phyloP scores from a whole-genome alignment of 2,113 vertebrate genomes.

The Psittacula cyanocephala region DNA sequence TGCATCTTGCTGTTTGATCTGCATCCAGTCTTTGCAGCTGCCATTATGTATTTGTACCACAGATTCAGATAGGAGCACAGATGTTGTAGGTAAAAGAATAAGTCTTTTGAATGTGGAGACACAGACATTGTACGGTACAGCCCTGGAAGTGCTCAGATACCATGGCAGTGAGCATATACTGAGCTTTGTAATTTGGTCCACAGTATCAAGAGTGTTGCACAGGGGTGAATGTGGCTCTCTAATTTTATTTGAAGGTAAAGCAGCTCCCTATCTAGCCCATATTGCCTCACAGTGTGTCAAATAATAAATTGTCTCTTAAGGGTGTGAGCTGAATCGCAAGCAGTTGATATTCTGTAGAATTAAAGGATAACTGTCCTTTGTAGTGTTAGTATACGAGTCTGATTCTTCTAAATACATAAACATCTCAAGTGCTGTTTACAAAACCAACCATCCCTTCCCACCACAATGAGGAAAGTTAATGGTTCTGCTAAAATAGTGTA shows the following conservation, averaged over 20 bases:
- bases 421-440: slow-evolving; percentile 6
- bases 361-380: slow-evolving; percentile 1
- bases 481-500: slow-evolving; percentile 35
- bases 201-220: not conserved
- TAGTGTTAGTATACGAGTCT: not conserved
- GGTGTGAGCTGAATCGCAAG: not conserved
- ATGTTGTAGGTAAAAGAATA: not conserved
- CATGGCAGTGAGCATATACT: not conserved
- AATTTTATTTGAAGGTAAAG: not conserved
- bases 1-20: not conserved
- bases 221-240: not conserved
- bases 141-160: not conserved
- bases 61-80: not conserved
- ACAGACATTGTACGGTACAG: not conserved
- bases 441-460: slow-evolving; percentile 3
- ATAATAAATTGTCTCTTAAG: slow-evolving; percentile 7
- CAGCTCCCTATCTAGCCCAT: not conserved
- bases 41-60: not conserved
- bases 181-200: not conserved
- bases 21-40: not conserved
- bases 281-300: not conserved
- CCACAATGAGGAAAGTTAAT: slow-evolving; percentile 29
- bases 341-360: not conserved
- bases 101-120: not conserved
- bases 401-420: slow-evolving; percentile 17